These are phyloP conservation scores for Leptopilina syphax DNA, from an alignment of 2,888 invertebrate species.

Conservation along the genomic window DNA sequence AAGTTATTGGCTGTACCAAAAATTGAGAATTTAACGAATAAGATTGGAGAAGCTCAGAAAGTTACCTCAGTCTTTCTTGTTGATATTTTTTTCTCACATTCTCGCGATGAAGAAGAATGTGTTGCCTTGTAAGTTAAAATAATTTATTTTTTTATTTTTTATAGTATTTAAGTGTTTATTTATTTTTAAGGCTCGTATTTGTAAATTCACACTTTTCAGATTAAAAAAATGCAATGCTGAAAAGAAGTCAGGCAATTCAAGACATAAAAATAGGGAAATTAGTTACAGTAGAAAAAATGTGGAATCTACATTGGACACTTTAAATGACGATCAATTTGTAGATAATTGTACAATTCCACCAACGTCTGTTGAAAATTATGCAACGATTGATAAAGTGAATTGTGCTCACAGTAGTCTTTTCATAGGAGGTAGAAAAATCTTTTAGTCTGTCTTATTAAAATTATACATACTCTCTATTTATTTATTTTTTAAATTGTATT, in stretches of 20 bases:
- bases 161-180: background rate
- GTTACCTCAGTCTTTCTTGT: conserved; percentile 81
- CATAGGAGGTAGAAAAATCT: conserved; percentile 78
- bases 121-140: conserved; percentile 76
- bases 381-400: conserved; percentile 78
- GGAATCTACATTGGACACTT: conserved; percentile 78
- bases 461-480: background rate
- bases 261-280: conserved; percentile 76
- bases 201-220: conserved; percentile 64
- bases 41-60: conserved; percentile 79
- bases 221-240: conserved; percentile 75
- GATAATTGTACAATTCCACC: conserved; percentile 79
- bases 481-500: conserved; percentile 52
- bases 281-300: conserved; percentile 84
- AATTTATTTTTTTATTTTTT: conserved; percentile 42
- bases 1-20: conserved; percentile 84
- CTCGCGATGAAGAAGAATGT: conserved; percentile 80
- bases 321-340: conserved; percentile 78
- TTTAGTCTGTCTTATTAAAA: conserved; percentile 59
- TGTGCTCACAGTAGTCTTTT: conserved; percentile 82
- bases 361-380: conserved; percentile 73
- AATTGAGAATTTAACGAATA: conserved; percentile 79
- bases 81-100: conserved; percentile 78
- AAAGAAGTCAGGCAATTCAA: conserved; percentile 73
- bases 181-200: no score